Percentiles rank a stretch among this genome's conserved stretches.
These are phyloP conservation scores for Carterocephalus palaemon DNA, from an alignment of 2,888 invertebrate species.

Conservation along the genomic window DNA sequence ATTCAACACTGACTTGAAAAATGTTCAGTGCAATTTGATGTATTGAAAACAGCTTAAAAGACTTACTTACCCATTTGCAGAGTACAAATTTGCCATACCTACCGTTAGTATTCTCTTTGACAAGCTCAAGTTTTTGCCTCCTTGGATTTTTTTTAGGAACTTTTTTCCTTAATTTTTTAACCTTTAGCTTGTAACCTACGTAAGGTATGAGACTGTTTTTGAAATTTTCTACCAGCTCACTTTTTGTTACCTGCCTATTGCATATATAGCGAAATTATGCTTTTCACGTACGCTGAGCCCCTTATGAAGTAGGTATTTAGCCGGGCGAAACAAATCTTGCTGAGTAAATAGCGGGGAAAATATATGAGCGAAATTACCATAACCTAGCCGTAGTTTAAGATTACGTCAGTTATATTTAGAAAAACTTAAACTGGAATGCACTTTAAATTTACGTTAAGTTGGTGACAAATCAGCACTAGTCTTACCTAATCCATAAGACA, in stretches of 20 bases:
- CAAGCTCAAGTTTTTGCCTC: conserved; percentile 60
- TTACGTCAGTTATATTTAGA: too few species aligned
- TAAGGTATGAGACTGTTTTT: conserved; percentile 33
- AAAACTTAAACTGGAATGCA: too few species aligned
- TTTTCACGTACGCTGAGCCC: conserved; percentile 55
- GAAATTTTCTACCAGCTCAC: conserved; percentile 38
- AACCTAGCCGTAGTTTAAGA: too few species aligned
- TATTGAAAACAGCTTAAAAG: conserved; percentile 46
- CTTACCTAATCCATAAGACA: too few species aligned
- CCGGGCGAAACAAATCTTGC: conserved; percentile 32
- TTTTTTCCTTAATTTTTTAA: conserved; percentile 56
- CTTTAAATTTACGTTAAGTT: too few species aligned
- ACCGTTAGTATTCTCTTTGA: conserved; percentile 64
- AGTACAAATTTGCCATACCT: conserved; percentile 48
- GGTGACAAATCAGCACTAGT: too few species aligned
- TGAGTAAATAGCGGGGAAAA: neutral
- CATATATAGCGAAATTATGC: conserved; percentile 52
- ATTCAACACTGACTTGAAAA: too few species aligned
- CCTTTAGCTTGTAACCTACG: conserved; percentile 33
- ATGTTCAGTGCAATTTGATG: too few species aligned
- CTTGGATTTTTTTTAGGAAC: conserved; percentile 58
- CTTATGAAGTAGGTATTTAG: conserved; percentile 42
- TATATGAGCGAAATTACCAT: neutral
- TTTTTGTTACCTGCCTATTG: conserved; percentile 34
- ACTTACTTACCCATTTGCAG: conserved; percentile 55